phyloP scores from a whole-genome alignment of 2,113 vertebrate genomes.

The Ageneiosus marmoratus region DNA sequence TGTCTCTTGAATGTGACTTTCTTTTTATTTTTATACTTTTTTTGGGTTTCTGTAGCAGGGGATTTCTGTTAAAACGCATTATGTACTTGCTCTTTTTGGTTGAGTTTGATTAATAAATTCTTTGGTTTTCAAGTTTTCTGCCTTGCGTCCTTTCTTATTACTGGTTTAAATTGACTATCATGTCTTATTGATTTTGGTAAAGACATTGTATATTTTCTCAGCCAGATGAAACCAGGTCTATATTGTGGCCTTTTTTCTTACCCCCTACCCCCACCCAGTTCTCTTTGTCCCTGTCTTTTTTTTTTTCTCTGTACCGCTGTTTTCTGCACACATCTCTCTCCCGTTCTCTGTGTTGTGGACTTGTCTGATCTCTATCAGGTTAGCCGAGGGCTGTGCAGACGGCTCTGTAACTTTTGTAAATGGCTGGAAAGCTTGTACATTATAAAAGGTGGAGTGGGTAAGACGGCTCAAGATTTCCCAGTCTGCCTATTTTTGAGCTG shows the following conservation, averaged over 20 bases:
- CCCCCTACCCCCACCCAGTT: not conserved
- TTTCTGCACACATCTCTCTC: conserved; percentile 31
- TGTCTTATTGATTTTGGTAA: not conserved
- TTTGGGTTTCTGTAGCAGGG: not conserved
- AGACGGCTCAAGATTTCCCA: conserved; percentile 51
- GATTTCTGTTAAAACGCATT: not conserved
- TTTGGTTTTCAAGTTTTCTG: conserved; percentile 32
- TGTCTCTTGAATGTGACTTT: not conserved
- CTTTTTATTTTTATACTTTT: not conserved
- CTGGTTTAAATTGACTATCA: not conserved
- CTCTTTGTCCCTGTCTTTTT: conserved; percentile 37
- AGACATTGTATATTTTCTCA: not conserved
- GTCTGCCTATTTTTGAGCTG: conserved; percentile 47
- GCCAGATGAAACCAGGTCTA: conserved; percentile 1
- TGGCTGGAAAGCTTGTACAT: conserved; percentile 43
- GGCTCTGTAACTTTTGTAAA: conserved; percentile 54
- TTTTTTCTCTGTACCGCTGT: conserved; percentile 17
- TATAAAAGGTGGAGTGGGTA: conserved; percentile 50
- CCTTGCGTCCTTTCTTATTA: conserved; percentile 48
- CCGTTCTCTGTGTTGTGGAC: conserved; percentile 48
- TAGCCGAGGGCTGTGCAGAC: conserved; percentile 48
- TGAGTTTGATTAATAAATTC: conserved; percentile 33
- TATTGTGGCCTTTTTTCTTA: conserved; percentile 23
- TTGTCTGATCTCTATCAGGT: conserved; percentile 58
- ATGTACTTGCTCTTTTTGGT: not conserved